Evolutionary conservation across 2,113 vertebrate species (phyloP), one percentile per base, ranked within the genome.

Genomic region (Polyodon spathula): DNA sequence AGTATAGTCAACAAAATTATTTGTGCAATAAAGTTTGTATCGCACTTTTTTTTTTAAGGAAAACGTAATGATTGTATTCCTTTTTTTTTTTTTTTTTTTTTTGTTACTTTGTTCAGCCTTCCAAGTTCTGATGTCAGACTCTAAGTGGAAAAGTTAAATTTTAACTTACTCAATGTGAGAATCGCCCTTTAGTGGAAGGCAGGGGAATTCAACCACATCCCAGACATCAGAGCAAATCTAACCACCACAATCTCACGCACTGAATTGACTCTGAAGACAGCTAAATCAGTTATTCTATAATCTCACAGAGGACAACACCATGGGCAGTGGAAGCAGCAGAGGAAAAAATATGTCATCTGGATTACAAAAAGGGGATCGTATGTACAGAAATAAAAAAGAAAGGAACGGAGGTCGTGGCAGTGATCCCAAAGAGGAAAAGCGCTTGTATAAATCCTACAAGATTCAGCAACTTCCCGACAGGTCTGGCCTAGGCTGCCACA

Each of bases 301-400:
- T 27, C 27, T 27, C 27, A 11, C 10, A 46, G 40, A 17, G 37
- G 9, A 8, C 50, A 50, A 37, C 10, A 69, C 60, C 53, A 88
- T 86, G 86, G 86, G 86, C 44, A 80, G 70, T 61, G 74, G 76
- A 0, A 71, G 74, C 10, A 86, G 86, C 71, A 69, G 79, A 58
- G 71, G 77, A 15, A 86, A 81, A 60, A 88, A 63, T 65, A 78
- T 86, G 7, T 75, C 86, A 73, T 81, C 86, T 66, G 78, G 56
- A 63, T 66, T 72, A 9, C 62, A 68, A 15, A 66, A 56, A 27
- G 79, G 79, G 42, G 63, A 67, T 43, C 71, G 50, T 6, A 61
- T 42, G 14, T 44, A 59, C 40, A 66, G 63, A 64, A 44, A 56
- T 1, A 51, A 63, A 1, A 17, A 51, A 1, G 52, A 55, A 8